These are phyloP conservation scores for Hycleus cichorii DNA, from an alignment of 1,140 invertebrate species.

Conservation along the genomic window DNA sequence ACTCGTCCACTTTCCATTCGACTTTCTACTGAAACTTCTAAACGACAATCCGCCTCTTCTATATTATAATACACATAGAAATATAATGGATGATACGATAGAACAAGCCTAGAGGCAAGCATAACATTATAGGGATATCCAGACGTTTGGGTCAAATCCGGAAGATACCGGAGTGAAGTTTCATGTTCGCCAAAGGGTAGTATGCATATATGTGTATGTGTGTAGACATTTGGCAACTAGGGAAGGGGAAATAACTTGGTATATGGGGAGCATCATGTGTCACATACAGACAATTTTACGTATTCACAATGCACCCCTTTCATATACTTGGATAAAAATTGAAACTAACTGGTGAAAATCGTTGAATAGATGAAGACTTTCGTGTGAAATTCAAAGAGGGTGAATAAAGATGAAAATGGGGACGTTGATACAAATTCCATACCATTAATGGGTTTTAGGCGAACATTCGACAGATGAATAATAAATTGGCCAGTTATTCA, in stretches of 20 bases:
- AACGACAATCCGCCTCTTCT: too few relatives aligned
- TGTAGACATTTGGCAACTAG: too few relatives aligned
- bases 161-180: conserved; percentile 18
- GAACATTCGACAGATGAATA: conserved; percentile 11
- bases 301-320: too few relatives aligned
- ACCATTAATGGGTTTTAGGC: conserved; percentile 9
- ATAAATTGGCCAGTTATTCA: conserved; percentile 9
- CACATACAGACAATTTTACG: too few relatives aligned
- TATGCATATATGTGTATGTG: not conserved
- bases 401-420: not conserved
- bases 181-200: conserved; percentile 16
- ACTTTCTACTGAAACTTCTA: not conserved
- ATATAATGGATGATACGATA: conserved; percentile 1
- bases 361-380: too few relatives aligned
- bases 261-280: too few relatives aligned
- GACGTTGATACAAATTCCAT: not conserved
- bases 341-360: too few relatives aligned
- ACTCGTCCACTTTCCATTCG: not conserved
- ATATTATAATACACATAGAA: too few relatives aligned
- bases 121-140: conserved; percentile 2
- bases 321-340: too few relatives aligned
- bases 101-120: conserved; percentile 7
- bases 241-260: too few relatives aligned
- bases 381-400: too few relatives aligned
- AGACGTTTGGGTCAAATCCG: conserved; percentile 18